Evolutionary conservation across 1,140 invertebrate genomes (phyloP).

Genomic region (Drosophila sp.): DNA sequence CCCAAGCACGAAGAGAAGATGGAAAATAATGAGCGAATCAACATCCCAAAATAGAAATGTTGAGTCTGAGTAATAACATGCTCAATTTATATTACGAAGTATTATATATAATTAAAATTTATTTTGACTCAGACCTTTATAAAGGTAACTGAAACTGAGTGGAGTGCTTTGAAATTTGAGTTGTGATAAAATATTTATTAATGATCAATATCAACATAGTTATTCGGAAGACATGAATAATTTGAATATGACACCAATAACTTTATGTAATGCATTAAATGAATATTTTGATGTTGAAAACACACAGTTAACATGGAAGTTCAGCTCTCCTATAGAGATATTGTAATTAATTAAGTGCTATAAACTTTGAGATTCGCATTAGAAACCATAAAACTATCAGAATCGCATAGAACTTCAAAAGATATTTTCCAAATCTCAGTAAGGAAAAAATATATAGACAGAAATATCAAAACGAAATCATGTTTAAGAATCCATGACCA

Average conservation of each 20-base stretch:
- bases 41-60: conserved; percentile 1
- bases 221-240: too few relatives aligned
- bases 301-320: too few relatives aligned
- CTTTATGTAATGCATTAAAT: too few relatives aligned
- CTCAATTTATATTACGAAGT: conserved; percentile 6
- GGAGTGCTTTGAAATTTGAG: too few relatives aligned
- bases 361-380: too few relatives aligned
- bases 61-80: neutral
- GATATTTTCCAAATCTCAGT: neutral
- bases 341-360: too few relatives aligned
- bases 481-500: neutral
- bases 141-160: neutral
- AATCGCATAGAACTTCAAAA: conserved; percentile 2
- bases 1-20: neutral
- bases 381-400: conserved; percentile 3
- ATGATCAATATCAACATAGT: too few relatives aligned
- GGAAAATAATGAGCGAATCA: conserved; percentile 37
- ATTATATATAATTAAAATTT: neutral
- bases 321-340: too few relatives aligned
- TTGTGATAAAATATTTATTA: too few relatives aligned
- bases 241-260: too few relatives aligned
- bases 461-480: neutral
- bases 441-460: too few relatives aligned
- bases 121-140: neutral
- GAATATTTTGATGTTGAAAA: too few relatives aligned